Evolutionary conservation across 2,113 vertebrate species (phyloP).

Genomic region (Melanerpes aurifrons): DNA sequence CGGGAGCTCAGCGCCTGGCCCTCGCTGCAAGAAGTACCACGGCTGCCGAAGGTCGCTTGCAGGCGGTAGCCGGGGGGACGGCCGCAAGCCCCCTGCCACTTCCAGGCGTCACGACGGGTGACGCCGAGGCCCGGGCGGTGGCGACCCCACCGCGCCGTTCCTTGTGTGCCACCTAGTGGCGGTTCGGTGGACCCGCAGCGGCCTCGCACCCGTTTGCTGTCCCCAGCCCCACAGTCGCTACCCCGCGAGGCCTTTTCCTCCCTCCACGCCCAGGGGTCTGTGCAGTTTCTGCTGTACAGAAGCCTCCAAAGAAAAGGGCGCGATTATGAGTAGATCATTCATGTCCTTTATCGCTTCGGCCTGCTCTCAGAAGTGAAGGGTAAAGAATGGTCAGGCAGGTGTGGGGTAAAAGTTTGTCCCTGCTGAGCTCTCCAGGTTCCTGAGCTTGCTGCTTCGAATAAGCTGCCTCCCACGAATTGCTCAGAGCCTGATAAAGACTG

Average conservation of each 20-base stretch:
- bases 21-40: background rate
- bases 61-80: background rate
- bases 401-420: background rate
- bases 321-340: rapidly evolving
- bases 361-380: background rate
- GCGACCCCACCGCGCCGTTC: background rate
- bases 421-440: background rate
- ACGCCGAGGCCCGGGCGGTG: no score
- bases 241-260: no score
- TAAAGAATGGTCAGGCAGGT: rapidly evolving
- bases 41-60: background rate
- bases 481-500: background rate
- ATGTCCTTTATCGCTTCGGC: background rate
- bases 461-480: background rate
- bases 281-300: rapidly evolving
- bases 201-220: background rate
- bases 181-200: background rate
- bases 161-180: slow-evolving; percentile 15
- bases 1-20: rapidly evolving
- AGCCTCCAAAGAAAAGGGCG: background rate
- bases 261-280: background rate
- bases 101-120: background rate
- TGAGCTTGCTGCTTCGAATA: background rate
- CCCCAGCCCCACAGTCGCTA: background rate
- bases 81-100: background rate